These are phyloP conservation scores for Callaeas wilsoni DNA, from an alignment of 2,113 vertebrate species.

Conservation along the genomic window DNA sequence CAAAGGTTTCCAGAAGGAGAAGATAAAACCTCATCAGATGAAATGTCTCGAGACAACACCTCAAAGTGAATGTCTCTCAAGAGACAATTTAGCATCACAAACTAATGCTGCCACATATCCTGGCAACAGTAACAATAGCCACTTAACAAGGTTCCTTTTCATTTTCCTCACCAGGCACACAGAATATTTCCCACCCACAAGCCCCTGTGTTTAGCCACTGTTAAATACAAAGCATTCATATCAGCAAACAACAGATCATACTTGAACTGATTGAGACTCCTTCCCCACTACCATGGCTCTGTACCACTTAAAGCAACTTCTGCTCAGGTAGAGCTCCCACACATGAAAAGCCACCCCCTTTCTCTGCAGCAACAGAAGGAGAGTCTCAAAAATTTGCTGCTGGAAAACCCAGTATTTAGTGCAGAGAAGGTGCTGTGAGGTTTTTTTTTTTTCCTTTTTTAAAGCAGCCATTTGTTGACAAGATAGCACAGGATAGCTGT, in stretches of 20 bases:
- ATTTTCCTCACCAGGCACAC: neutral
- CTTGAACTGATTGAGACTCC: neutral
- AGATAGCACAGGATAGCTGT: neutral
- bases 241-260: neutral
- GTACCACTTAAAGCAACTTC: neutral
- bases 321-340: too few relatives aligned
- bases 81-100: neutral
- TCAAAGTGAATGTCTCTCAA: neutral
- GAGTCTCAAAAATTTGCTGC: neutral
- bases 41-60: neutral
- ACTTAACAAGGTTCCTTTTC: neutral
- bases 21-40: neutral
- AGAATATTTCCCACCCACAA: neutral
- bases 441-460: neutral
- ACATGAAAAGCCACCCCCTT: neutral
- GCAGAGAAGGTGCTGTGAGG: neutral
- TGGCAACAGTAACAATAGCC: conserved; percentile 18
- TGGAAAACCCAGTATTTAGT: neutral
- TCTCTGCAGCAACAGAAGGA: neutral
- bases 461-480: neutral
- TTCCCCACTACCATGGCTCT: neutral
- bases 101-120: neutral
- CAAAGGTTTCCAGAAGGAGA: neutral
- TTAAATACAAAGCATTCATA: neutral
- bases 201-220: neutral